Percentiles rank a stretch among this genome's conserved stretches.
These are phyloP conservation scores for Pimpla rufipes DNA, from an alignment of 2,888 invertebrate genomes.

Conservation along the genomic window DNA sequence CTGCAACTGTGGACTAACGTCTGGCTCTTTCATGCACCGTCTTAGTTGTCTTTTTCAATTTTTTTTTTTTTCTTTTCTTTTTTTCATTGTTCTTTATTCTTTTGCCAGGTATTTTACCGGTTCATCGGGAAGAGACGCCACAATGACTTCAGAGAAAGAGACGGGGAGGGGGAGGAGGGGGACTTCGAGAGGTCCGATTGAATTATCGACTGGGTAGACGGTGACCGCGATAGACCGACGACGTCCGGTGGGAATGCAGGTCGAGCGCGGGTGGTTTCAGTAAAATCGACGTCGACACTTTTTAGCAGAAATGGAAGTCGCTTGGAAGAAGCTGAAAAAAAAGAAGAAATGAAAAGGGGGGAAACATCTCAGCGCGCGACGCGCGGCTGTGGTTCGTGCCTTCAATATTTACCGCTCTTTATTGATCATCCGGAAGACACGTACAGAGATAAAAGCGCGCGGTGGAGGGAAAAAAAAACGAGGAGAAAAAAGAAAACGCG, in stretches of 20 bases:
- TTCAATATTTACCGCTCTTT: constrained; percentile 67
- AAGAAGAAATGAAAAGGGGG: constrained; percentile 52
- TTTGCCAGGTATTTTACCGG: constrained; percentile 55
- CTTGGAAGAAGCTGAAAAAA: constrained; percentile 47
- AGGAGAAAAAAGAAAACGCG: constrained; percentile 39
- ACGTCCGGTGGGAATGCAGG: constrained; percentile 80
- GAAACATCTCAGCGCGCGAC: constrained; percentile 63
- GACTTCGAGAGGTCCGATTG: constrained; percentile 69
- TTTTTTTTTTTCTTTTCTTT: too few relatives aligned
- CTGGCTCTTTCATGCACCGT: constrained; percentile 8
- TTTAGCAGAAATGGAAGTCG: constrained; percentile 19
- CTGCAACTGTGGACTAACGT: not conserved
- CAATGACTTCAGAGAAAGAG: constrained; percentile 53
- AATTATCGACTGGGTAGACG: constrained; percentile 70
- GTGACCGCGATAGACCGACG: constrained; percentile 83
- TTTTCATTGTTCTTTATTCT: constrained; percentile 31
- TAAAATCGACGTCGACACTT: constrained; percentile 43
- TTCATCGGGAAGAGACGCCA: constrained; percentile 36
- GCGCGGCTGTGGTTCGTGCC: constrained; percentile 59
- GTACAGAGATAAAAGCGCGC: constrained; percentile 43
- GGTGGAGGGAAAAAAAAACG: constrained; percentile 19
- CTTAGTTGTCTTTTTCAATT: not conserved
- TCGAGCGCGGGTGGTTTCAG: constrained; percentile 37
- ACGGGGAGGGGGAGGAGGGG: too few relatives aligned
- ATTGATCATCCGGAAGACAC: constrained; percentile 66